Conservation (phyloP, 1,140 invertebrate species). For the Brachionus paranguensis region DNA sequence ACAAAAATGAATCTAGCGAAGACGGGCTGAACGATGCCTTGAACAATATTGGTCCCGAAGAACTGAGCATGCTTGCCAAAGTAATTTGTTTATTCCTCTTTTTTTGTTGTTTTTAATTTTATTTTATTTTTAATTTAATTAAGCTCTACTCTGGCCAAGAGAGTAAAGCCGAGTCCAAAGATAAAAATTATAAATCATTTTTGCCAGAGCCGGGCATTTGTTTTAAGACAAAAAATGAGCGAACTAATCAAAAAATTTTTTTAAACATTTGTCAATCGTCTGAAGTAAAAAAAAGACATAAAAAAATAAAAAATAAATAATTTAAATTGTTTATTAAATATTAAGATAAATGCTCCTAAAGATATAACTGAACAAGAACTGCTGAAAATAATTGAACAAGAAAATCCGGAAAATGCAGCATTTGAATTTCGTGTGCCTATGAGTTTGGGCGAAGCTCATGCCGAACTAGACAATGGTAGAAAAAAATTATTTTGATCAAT, state of each 20-base stretch:
- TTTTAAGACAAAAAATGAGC: constrained; percentile 68
- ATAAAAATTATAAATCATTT: constrained; percentile 12
- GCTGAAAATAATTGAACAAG: constrained; percentile 64
- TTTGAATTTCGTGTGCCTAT: constrained; percentile 70
- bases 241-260: constrained; percentile 56
- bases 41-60: background rate
- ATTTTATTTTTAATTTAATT: no score
- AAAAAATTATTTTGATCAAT: background rate
- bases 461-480: constrained; percentile 68
- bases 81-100: background rate
- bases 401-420: constrained; percentile 59
- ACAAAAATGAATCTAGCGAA: background rate
- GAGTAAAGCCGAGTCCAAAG: background rate
- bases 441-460: constrained; percentile 73
- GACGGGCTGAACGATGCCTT: background rate
- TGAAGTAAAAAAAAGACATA: background rate
- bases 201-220: constrained; percentile 59
- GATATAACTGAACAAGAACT: constrained; percentile 73
- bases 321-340: constrained; percentile 46
- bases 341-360: constrained; percentile 72
- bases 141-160: background rate
- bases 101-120: no score
- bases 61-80: background rate
- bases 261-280: constrained; percentile 51
- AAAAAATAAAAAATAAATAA: no score